Percentiles rank a stretch among this genome's conserved stretches.
Evolutionary conservation across 2,888 invertebrate species (phyloP).

Genomic region (Nemapogon koenigi): DNA sequence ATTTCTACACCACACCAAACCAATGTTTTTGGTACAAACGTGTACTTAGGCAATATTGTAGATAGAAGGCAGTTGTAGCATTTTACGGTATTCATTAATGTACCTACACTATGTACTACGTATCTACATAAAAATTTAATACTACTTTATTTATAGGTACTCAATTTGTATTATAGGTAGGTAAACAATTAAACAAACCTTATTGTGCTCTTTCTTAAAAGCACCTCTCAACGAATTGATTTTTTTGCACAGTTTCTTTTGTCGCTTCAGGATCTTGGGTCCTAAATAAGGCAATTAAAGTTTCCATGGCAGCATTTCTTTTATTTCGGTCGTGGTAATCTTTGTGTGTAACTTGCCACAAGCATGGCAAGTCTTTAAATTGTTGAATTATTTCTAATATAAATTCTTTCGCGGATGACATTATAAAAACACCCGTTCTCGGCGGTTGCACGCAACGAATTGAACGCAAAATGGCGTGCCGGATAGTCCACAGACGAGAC

Average conservation of each 20-base stretch:
- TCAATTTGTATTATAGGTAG: background rate
- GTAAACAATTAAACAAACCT: background rate
- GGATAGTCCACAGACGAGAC: too few species aligned
- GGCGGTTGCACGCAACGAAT: too few species aligned
- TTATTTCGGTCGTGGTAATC: constrained; percentile 2
- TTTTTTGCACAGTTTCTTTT: constrained; percentile 4
- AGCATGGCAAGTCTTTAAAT: constrained; percentile 4
- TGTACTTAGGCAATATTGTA: too few species aligned
- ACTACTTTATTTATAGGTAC: too few species aligned
- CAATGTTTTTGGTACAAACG: too few species aligned
- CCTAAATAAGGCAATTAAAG: background rate
- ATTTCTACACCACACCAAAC: too few species aligned
- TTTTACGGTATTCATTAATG: too few species aligned
- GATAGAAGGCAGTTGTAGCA: too few species aligned
- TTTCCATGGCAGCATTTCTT: background rate
- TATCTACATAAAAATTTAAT: too few species aligned
- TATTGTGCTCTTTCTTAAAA: constrained; percentile 6
- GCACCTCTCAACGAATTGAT: constrained; percentile 2
- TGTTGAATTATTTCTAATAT: constrained; percentile 1
- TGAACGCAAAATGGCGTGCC: too few species aligned
- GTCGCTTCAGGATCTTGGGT: background rate
- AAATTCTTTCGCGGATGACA: background rate
- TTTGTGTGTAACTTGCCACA: background rate
- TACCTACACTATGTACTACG: too few species aligned
- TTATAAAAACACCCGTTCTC: too few species aligned